These are phyloP conservation scores for Leptura quadrifasciata DNA, from an alignment of 2,888 invertebrate species.

Conservation along the genomic window DNA sequence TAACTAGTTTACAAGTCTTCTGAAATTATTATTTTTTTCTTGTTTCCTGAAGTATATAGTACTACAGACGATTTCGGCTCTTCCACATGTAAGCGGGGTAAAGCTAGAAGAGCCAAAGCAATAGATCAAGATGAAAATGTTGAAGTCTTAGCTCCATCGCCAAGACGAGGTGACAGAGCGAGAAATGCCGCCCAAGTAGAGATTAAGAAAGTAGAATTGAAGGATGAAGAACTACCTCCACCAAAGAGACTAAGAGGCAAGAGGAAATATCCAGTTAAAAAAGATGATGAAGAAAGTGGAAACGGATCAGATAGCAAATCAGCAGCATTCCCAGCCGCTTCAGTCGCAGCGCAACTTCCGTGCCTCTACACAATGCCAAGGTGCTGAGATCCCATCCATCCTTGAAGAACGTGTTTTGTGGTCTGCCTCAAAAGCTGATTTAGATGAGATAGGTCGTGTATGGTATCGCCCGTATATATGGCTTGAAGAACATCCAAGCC, in stretches of 20 bases:
- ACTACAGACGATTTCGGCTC: neutral
- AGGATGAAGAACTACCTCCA: neutral
- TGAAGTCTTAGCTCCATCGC: neutral
- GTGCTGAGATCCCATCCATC: constrained; percentile 96
- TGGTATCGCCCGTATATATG: constrained; percentile 99
- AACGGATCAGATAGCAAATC: constrained; percentile 76
- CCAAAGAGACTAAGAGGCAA: neutral
- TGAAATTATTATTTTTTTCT: no score
- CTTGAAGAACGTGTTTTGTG: constrained; percentile 99
- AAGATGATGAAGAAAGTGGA: neutral
- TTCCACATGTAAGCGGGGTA: neutral
- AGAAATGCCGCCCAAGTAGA: neutral
- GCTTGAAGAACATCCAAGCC: constrained; percentile 99
- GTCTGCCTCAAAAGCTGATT: constrained; percentile 90
- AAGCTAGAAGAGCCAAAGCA: neutral
- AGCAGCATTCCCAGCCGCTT: constrained; percentile 83
- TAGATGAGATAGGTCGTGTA: constrained; percentile 98
- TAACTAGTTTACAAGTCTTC: no score
- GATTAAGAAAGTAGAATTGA: neutral
- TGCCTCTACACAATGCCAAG: constrained; percentile 84
- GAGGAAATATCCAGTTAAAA: neutral
- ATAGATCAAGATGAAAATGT: neutral
- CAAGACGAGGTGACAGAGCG: neutral
- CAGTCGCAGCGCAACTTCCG: constrained; percentile 89
- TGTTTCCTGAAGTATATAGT: constrained; percentile 1